Evolutionary conservation across 2,888 invertebrate genomes (phyloP).

Genomic region (Polyploca ridens): DNA sequence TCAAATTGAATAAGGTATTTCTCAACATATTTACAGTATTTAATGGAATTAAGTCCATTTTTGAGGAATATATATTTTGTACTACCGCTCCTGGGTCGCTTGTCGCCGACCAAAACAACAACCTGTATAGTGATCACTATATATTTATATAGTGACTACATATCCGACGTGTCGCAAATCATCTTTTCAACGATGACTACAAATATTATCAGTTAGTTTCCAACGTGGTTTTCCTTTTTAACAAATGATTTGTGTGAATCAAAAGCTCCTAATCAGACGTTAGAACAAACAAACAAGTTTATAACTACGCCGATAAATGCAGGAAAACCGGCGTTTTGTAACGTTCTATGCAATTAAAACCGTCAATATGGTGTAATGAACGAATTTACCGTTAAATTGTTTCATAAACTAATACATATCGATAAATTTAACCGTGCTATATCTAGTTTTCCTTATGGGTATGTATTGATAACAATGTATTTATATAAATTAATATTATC

Average conservation of each 20-base stretch:
- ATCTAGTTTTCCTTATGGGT: slow-evolving; percentile 41
- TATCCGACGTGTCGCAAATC: no score
- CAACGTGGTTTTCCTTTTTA: neutral
- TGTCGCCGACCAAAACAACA: no score
- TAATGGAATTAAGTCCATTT: no score
- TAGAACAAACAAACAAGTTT: slow-evolving; percentile 9
- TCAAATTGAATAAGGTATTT: no score
- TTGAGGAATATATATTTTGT: no score
- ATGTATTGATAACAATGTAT: neutral
- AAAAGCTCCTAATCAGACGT: neutral
- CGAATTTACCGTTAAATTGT: slow-evolving; percentile 57
- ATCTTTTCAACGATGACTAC: neutral
- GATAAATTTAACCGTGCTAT: slow-evolving; percentile 31
- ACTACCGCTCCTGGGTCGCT: no score
- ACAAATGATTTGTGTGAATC: slow-evolving; percentile 5
- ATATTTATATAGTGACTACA: no score
- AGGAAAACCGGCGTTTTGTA: slow-evolving; percentile 17
- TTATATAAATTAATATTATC: no score
- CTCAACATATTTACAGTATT: no score
- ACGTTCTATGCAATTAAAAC: slow-evolving; percentile 39
- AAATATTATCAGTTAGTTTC: neutral
- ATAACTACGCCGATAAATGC: slow-evolving; percentile 13
- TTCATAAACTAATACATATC: slow-evolving; percentile 36
- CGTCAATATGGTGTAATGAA: slow-evolving; percentile 44
- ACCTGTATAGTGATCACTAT: no score